Evolutionary conservation across 2,888 invertebrate species (phyloP).

Genomic region (Lypha dubia): DNA sequence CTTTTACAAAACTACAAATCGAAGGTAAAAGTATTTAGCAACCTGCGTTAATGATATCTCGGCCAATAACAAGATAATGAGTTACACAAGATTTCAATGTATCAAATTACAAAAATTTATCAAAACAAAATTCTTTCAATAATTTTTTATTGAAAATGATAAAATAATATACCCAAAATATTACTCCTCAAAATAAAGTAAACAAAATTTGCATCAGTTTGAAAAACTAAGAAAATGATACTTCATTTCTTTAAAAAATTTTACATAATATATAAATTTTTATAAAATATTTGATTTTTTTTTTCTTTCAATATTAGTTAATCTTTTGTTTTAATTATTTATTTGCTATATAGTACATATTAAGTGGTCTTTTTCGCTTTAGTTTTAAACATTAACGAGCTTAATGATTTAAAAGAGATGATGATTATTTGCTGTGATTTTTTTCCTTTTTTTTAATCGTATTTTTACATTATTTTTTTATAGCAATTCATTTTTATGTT

Average conservation of each 20-base stretch:
- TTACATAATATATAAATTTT: constrained; percentile 35
- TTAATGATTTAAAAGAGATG: constrained; percentile 59
- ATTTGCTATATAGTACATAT: constrained; percentile 49
- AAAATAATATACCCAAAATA: constrained; percentile 15
- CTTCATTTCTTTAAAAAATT: constrained; percentile 31
- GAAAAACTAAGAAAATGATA: constrained; percentile 22
- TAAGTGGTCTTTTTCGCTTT: constrained; percentile 63
- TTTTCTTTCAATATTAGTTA: constrained; percentile 24
- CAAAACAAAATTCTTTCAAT: constrained; percentile 21
- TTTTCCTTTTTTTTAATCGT: constrained; percentile 28
- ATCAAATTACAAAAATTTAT: background rate
- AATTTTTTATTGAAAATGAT: constrained; percentile 24
- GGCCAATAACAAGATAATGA: no score
- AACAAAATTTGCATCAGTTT: constrained; percentile 27
- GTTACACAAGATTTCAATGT: background rate
- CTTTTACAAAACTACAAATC: no score
- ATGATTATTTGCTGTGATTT: constrained; percentile 55
- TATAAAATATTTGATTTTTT: constrained; percentile 33
- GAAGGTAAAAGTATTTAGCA: no score
- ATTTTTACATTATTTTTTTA: constrained; percentile 42
- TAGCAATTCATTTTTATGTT: constrained; percentile 35
- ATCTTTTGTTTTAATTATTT: constrained; percentile 21
- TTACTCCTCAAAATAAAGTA: background rate
- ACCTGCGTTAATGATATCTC: no score
- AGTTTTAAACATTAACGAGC: constrained; percentile 59